Evolutionary conservation across 2,113 vertebrate genomes (phyloP).

Genomic region (Butastur rufipennis): DNA sequence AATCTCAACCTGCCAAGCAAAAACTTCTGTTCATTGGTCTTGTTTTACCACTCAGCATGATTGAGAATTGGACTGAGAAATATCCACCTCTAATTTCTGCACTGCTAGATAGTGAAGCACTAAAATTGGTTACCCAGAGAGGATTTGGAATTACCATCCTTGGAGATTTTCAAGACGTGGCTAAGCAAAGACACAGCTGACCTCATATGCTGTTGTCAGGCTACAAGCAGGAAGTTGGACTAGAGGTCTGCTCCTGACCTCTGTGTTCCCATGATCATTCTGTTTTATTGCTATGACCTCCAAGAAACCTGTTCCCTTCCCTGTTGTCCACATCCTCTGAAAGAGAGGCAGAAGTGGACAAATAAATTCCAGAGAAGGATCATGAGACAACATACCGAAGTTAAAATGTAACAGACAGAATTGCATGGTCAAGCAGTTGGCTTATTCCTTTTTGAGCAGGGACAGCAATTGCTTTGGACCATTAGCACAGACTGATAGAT

Average conservation of each 20-base stretch:
- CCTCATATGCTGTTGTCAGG: not conserved
- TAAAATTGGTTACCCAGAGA: not conserved
- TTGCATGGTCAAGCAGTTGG: not conserved
- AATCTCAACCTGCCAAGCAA: not conserved
- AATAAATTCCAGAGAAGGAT: not conserved
- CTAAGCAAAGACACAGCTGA: not conserved
- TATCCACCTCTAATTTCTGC: not conserved
- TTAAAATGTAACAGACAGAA: conserved; percentile 29
- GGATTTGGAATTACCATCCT: not conserved
- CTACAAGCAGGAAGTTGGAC: not conserved
- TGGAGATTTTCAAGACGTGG: not conserved
- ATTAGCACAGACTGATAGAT: not conserved
- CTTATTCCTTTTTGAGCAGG: not conserved
- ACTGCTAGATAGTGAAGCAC: not conserved
- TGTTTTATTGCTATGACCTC: conserved; percentile 32
- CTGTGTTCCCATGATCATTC: not conserved
- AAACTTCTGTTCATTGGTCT: not conserved
- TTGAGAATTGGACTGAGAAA: not conserved
- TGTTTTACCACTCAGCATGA: not conserved
- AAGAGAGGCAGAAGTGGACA: not conserved
- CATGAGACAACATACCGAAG: not conserved
- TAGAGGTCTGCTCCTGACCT: not conserved
- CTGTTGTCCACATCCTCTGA: not conserved
- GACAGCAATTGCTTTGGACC: not conserved
- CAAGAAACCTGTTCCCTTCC: not conserved